Percentiles rank a stretch among this genome's conserved stretches.
These are phyloP conservation scores for Hyperoplus lanceolatus DNA, from an alignment of 2,797 vertebrate species.

Conservation along the genomic window DNA sequence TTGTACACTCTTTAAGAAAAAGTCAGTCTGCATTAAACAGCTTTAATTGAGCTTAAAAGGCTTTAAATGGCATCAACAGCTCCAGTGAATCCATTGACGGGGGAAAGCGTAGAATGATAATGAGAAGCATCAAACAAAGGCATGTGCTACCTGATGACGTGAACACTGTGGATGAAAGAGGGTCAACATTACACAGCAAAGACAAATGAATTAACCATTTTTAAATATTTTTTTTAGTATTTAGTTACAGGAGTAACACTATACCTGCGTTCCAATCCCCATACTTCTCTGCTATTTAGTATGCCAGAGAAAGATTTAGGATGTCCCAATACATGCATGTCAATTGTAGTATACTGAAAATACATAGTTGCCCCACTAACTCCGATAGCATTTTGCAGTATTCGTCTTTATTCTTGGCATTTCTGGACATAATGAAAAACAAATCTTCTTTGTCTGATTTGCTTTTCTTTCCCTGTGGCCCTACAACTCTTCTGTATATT, in stretches of 20 bases:
- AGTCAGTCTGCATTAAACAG: conserved; percentile 63
- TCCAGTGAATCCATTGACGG: conserved; percentile 65
- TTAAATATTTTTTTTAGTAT: not conserved
- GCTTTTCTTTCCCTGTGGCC: no score
- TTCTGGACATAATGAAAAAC: no score
- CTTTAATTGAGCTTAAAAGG: conserved; percentile 80
- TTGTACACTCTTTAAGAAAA: conserved; percentile 58
- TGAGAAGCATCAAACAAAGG: conserved; percentile 62
- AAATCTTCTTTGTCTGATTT: no score
- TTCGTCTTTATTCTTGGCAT: no score
- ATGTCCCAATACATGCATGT: no score
- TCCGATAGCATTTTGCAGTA: no score
- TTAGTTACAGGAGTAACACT: not conserved
- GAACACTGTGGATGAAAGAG: conserved; percentile 1
- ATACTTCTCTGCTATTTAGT: no score
- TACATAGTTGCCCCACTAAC: not conserved
- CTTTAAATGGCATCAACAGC: conserved; percentile 76
- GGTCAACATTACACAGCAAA: conserved; percentile 8
- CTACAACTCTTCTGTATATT: no score
- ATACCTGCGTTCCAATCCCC: no score
- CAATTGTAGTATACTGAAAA: no score
- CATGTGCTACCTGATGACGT: conserved; percentile 50
- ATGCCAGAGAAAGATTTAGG: no score
- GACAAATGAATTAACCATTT: conserved; percentile 23
- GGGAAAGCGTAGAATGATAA: conserved; percentile 61